phyloP scores from a whole-genome alignment of 2,113 vertebrate species.

The Percina caprodes region DNA sequence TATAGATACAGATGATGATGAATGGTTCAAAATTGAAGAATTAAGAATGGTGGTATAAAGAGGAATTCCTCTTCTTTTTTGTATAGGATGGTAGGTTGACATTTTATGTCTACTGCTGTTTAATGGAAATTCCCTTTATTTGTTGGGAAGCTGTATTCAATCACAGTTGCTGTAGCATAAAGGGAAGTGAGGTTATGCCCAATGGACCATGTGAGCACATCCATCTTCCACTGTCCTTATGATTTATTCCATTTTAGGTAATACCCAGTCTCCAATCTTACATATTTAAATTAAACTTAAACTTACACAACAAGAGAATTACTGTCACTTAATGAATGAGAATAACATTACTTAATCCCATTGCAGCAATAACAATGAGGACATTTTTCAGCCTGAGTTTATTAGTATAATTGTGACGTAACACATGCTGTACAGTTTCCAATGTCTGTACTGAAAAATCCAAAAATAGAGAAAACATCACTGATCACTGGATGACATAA shows the following conservation, averaged over 20 bases:
- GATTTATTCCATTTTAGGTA: slow-evolving; percentile 36
- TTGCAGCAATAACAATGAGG: slow-evolving; percentile 8
- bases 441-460: background rate
- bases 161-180: slow-evolving; percentile 41
- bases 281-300: slow-evolving; percentile 15
- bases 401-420: background rate
- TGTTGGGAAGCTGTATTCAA: slow-evolving; percentile 47
- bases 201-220: slow-evolving; percentile 40
- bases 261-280: background rate
- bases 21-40: background rate
- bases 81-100: slow-evolving; percentile 21
- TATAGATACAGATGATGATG: slow-evolving; percentile 9
- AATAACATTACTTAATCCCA: slow-evolving; percentile 12
- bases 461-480: background rate
- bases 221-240: slow-evolving; percentile 22
- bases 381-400: background rate
- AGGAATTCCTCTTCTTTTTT: slow-evolving; percentile 37
- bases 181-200: slow-evolving; percentile 36
- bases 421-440: too few species aligned
- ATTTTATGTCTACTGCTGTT: slow-evolving; percentile 48
- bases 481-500: background rate
- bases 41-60: slow-evolving; percentile 8
- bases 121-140: slow-evolving; percentile 59
- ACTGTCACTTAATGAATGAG: slow-evolving; percentile 3
- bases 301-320: background rate